Percentiles rank a stretch among this genome's conserved stretches.
Evolutionary conservation across 2,113 vertebrate genomes (phyloP).

Genomic region (Gallinago jamesoni): DNA sequence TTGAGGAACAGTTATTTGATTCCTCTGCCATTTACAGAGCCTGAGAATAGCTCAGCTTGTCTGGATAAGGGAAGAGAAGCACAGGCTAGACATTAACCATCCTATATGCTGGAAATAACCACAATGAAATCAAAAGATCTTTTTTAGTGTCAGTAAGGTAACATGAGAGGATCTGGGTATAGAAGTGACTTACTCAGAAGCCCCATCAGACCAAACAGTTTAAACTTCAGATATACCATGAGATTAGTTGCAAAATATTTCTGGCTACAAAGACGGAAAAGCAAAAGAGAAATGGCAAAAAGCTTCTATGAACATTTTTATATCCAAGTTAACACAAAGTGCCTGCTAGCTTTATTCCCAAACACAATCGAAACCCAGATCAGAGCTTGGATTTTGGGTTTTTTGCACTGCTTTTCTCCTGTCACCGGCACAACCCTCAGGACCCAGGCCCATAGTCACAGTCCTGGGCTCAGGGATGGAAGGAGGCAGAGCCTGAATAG

Average conservation of each 20-base stretch:
- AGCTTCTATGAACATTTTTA: not conserved
- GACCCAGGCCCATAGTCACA: not conserved
- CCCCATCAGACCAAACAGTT: not conserved
- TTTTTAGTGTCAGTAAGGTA: not conserved
- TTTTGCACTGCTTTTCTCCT: not conserved
- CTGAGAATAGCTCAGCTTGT: not conserved
- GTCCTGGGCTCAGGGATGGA: not conserved
- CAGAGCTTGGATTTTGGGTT: not conserved
- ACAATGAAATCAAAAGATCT: not conserved
- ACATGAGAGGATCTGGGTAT: not conserved
- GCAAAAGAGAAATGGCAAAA: not conserved
- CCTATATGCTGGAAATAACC: not conserved
- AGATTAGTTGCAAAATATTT: conserved; percentile 1
- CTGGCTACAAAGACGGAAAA: not conserved
- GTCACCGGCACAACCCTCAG: not conserved
- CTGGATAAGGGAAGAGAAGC: not conserved
- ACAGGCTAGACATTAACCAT: not conserved
- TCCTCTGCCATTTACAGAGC: not conserved
- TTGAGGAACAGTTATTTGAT: not conserved
- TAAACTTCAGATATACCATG: conserved; percentile 27
- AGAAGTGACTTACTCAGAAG: not conserved
- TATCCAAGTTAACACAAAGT: not conserved
- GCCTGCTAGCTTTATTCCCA: not conserved
- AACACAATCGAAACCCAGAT: not conserved
- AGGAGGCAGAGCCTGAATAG: not conserved